These are phyloP conservation scores for Emmelina monodactyla DNA, from an alignment of 2,888 invertebrate species.

Conservation along the genomic window DNA sequence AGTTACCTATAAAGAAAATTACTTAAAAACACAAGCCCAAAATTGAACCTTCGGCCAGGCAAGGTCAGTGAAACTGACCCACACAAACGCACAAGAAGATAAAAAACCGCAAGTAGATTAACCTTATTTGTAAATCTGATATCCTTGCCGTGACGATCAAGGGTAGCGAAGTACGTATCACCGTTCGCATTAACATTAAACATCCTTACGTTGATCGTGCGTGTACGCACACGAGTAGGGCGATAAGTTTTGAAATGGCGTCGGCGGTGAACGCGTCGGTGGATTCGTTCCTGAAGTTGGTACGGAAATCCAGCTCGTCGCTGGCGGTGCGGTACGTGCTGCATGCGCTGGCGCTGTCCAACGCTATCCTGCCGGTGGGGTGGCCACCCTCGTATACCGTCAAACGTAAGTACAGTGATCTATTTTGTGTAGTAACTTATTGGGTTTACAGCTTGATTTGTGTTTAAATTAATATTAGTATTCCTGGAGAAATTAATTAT, in stretches of 20 bases:
- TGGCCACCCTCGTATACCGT: slow-evolving; percentile 35
- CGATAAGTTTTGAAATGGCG: slow-evolving; percentile 16
- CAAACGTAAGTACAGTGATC: slow-evolving; percentile 22
- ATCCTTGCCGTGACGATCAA: no score
- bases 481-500: no score
- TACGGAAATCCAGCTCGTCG: slow-evolving; percentile 24
- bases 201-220: no score
- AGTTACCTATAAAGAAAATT: no score
- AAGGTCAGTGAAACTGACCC: no score
- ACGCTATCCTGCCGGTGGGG: slow-evolving; percentile 28
- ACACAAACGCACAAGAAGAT: no score
- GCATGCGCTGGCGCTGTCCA: slow-evolving; percentile 28
- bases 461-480: not conserved
- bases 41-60: no score
- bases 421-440: not conserved
- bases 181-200: no score
- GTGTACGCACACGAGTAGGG: not conserved
- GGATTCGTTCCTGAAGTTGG: slow-evolving; percentile 26
- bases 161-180: no score
- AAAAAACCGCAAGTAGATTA: no score
- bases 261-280: slow-evolving; percentile 23
- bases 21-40: no score
- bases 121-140: no score
- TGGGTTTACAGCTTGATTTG: not conserved
- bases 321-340: slow-evolving; percentile 29